A percentile compares a stretch with the other conserved stretches of the same genome.
Evolutionary conservation across 2,888 invertebrate genomes (phyloP).

Genomic region (Crioceris asparagi): DNA sequence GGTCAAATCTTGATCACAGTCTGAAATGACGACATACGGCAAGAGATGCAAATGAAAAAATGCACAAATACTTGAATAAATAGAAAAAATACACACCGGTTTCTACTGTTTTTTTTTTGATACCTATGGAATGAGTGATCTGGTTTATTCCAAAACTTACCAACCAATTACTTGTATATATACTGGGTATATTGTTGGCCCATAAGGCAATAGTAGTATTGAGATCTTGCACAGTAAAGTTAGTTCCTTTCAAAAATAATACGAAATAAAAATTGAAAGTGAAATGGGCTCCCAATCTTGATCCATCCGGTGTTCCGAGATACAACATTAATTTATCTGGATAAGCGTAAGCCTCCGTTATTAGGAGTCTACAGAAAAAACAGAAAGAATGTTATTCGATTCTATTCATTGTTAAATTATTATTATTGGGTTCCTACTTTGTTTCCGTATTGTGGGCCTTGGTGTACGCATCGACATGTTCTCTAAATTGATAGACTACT

Average conservation of each 20-base stretch:
- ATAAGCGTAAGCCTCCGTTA: constrained; percentile 64
- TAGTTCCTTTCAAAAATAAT: constrained; percentile 41
- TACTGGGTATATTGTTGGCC: constrained; percentile 50
- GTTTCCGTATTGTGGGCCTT: constrained; percentile 33
- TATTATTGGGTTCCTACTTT: too few species aligned
- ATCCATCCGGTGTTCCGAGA: constrained; percentile 46
- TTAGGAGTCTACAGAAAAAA: constrained; percentile 64
- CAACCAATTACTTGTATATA: constrained; percentile 63
- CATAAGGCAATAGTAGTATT: constrained; percentile 53
- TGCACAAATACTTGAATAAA: too few species aligned
- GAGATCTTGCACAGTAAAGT: constrained; percentile 50
- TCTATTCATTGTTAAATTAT: too few species aligned
- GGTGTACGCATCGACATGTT: constrained; percentile 48
- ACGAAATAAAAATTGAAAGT: constrained; percentile 72
- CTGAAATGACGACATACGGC: too few species aligned
- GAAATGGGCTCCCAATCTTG: constrained; percentile 52
- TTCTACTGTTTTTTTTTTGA: too few species aligned
- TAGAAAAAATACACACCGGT: too few species aligned
- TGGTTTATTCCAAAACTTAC: too few species aligned
- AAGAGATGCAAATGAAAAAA: too few species aligned
- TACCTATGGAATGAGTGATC: too few species aligned
- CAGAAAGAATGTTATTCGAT: too few species aligned
- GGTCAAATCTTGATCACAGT: too few species aligned
- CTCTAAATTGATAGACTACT: constrained; percentile 56
- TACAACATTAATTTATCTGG: constrained; percentile 51